Evolutionary conservation across 2,888 invertebrate species (phyloP).

Genomic region (Nomada flava): DNA sequence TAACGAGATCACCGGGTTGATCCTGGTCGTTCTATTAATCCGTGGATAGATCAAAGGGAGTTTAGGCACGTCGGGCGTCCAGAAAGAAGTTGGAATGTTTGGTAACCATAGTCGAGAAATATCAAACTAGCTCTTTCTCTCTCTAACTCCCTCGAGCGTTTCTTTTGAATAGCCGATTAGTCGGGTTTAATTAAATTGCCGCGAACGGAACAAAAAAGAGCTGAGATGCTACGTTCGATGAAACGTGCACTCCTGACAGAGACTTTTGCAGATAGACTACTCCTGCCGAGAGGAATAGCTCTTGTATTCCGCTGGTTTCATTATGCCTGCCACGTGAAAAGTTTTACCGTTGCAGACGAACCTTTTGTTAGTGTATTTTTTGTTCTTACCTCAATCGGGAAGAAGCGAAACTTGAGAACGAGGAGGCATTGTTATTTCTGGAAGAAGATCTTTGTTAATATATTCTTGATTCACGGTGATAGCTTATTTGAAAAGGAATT

Average conservation of each 20-base stretch:
- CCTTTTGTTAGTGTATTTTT: conserved; percentile 46
- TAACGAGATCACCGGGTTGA: conserved; percentile 34
- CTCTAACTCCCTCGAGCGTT: background rate
- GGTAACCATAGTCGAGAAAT: conserved; percentile 5
- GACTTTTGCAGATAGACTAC: conserved; percentile 36
- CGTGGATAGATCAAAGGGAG: conserved; percentile 29
- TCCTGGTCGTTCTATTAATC: conserved; percentile 28
- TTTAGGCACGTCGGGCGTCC: background rate
- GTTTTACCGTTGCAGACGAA: conserved; percentile 48
- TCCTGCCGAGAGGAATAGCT: conserved; percentile 46
- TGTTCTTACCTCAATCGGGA: conserved; percentile 45
- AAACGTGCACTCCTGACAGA: conserved; percentile 41
- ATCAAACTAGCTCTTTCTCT: background rate
- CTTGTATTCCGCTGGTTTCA: conserved; percentile 63
- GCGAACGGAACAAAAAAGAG: conserved; percentile 58
- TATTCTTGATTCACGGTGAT: background rate
- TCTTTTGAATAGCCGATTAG: conserved; percentile 53
- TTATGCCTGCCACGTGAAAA: conserved; percentile 59
- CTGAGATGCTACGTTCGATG: conserved; percentile 50
- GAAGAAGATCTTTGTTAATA: conserved; percentile 27
- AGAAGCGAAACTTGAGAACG: background rate
- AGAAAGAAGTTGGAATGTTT: conserved; percentile 39
- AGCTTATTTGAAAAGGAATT: background rate
- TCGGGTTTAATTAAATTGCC: conserved; percentile 59
- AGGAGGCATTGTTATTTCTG: conserved; percentile 48